Evolutionary conservation across 2,113 vertebrate species (phyloP).

Genomic region (Pelecanoides urinatrix): DNA sequence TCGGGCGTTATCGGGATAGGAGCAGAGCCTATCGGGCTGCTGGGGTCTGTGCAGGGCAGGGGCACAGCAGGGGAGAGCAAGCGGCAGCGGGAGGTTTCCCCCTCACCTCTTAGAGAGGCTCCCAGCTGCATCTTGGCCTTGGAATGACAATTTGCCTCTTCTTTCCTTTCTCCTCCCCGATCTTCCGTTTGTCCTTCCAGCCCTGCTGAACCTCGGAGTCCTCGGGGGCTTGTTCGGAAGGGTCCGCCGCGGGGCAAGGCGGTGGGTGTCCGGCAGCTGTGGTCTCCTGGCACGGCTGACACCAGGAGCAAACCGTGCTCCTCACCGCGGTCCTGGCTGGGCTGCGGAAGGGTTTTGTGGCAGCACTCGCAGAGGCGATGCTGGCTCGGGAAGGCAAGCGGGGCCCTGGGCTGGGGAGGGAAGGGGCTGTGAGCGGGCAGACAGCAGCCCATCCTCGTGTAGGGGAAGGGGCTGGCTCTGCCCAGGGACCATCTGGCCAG

Average conservation of each 20-base stretch:
- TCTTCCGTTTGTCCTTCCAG: not conserved
- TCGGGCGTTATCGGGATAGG: not conserved
- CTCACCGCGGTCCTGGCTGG: rapidly evolving
- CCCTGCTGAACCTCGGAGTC: not conserved
- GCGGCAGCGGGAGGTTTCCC: not conserved
- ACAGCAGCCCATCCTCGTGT: not conserved
- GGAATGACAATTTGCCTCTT: not conserved
- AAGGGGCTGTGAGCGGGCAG: not conserved
- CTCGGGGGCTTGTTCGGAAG: rapidly evolving
- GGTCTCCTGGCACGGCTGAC: not conserved
- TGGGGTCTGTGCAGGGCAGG: not conserved
- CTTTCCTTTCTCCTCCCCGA: not conserved
- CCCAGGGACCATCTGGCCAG: not conserved
- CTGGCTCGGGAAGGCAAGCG: not conserved
- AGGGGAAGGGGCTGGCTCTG: not conserved
- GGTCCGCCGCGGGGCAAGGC: rapidly evolving
- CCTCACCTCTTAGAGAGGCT: not conserved
- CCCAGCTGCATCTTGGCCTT: not conserved
- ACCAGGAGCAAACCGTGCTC: not conserved
- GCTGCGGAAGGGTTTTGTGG: not conserved
- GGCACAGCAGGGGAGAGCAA: not conserved
- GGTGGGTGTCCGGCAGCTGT: not conserved
- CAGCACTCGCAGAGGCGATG: not conserved
- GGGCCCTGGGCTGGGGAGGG: not conserved
- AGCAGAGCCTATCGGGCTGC: not conserved